Evolutionary conservation across 2,113 vertebrate species (phyloP), one percentile per base, ranked within the genome.

Genomic region (Platysternon megacephalum): DNA sequence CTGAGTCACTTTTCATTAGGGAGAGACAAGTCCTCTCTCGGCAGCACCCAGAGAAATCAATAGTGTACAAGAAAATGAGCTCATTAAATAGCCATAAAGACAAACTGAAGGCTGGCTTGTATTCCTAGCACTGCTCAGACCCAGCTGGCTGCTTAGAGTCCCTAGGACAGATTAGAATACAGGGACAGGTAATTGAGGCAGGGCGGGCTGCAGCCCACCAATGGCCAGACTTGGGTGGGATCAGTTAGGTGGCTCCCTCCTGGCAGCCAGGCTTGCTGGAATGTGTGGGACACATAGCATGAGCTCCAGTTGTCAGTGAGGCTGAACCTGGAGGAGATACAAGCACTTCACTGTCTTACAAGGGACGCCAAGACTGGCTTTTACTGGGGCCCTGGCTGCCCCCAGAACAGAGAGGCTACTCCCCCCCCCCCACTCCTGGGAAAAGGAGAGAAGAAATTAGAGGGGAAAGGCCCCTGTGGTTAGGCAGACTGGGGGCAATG

Each of bases 41-140:
- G 92, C 96, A 96, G 86, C 94, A 55, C 72, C 79, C 58, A 87
- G 88, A 85, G 58, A 97, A 91, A 97, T 86, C 95, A 95, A 32
- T 2, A 81, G 79, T 49, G 53, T 3, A 35, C 88, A 84, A 90
- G 85, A 72, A 97, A 97, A 97, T 92, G 7, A 97, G 79, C 82
- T 98, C 89, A 91, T 96, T 91, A 87, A 79, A 76, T 35, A 56
- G 55, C 55, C 55, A 56, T 44, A 78, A 68, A 56, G 29, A 5
- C 79, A 86, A 39, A 11, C 0, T 5, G 26, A 0, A 86, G 82
- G 84, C 89, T 68, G 24, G 2, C 61, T 58, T 24, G 5, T 7
- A 26, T 58, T 29, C 93, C 79, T 87, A 55, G 85, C 0, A 0
- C 81, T 32, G 81, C 72, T 44, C 3, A 74, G 2, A 0, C 3